phyloP scores from a whole-genome alignment of 2,888 invertebrate genomes.

The Chesias legatella region DNA sequence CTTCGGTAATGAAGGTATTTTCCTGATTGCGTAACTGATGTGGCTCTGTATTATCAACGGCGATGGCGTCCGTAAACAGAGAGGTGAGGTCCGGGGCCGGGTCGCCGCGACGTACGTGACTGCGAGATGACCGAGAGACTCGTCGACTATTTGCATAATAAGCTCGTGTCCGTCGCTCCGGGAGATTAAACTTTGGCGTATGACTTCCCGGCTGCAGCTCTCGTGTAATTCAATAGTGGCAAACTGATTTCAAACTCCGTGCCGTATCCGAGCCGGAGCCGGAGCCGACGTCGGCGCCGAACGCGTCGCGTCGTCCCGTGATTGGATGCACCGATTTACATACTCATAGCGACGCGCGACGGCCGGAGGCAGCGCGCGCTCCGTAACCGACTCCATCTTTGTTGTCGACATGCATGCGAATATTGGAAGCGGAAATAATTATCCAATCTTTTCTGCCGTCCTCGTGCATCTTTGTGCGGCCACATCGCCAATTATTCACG shows the following conservation, averaged over 20 bases:
- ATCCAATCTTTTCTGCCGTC: conserved; percentile 46
- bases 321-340: conserved; percentile 64
- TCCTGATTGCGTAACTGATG: conserved; percentile 19
- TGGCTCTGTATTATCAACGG: conserved; percentile 27
- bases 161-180: conserved; percentile 68
- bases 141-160: conserved; percentile 73
- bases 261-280: conserved; percentile 45
- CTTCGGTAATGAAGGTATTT: conserved; percentile 52
- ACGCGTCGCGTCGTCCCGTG: conserved; percentile 43
- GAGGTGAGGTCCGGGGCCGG: conserved; percentile 17
- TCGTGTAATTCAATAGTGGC: conserved; percentile 77
- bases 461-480: conserved; percentile 32
- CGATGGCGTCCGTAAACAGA: conserved; percentile 22
- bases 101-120: conserved; percentile 58
- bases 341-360: conserved; percentile 26
- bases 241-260: conserved; percentile 71
- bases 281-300: conserved; percentile 26
- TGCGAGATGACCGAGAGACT: conserved; percentile 63
- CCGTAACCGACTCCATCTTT: conserved; percentile 50
- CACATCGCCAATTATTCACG: conserved; percentile 50
- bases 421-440: conserved; percentile 57
- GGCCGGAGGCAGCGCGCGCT: conserved; percentile 47
- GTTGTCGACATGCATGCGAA: conserved; percentile 45
- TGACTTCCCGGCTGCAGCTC: conserved; percentile 70
- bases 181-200: conserved; percentile 76